Evolutionary conservation across 2,113 vertebrate genomes (phyloP).

Genomic region (Cephalopterus ornatus): DNA sequence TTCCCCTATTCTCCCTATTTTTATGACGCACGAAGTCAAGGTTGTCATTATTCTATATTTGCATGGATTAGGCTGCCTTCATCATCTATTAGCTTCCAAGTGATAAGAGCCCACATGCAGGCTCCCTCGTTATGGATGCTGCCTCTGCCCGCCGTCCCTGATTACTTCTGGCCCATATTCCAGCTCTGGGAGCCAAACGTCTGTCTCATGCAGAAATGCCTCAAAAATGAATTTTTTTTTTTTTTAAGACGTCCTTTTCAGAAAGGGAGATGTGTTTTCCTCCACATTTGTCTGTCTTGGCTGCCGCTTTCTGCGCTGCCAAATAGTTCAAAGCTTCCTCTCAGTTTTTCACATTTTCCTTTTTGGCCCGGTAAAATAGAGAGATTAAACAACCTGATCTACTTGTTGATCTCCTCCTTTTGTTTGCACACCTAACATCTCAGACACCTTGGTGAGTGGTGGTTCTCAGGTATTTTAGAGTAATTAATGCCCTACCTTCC

Average conservation of each 20-base stretch:
- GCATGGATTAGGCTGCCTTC: conserved; percentile 60
- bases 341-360: neutral
- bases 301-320: neutral
- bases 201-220: conserved; percentile 35
- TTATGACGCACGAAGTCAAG: conserved; percentile 44
- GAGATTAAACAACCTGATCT: neutral
- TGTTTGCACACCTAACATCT: neutral
- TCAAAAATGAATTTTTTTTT: neutral
- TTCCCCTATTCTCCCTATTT: neutral
- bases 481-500: neutral
- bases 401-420: neutral
- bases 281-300: neutral
- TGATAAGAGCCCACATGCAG: conserved; percentile 46
- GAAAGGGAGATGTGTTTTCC: conserved; percentile 12
- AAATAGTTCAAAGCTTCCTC: neutral
- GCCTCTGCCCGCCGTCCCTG: conserved; percentile 24
- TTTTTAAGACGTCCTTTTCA: neutral
- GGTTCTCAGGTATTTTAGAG: neutral
- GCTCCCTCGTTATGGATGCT: conserved; percentile 22
- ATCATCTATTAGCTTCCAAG: conserved; percentile 56
- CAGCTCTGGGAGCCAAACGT: conserved; percentile 13
- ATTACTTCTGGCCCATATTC: conserved; percentile 46
- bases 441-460: neutral
- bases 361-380: neutral
- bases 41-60: conserved; percentile 67